Evolutionary conservation across 2,888 invertebrate genomes (phyloP), one percentile per base, ranked within the genome.

Genomic region (Diaprepes abbreviatus): DNA sequence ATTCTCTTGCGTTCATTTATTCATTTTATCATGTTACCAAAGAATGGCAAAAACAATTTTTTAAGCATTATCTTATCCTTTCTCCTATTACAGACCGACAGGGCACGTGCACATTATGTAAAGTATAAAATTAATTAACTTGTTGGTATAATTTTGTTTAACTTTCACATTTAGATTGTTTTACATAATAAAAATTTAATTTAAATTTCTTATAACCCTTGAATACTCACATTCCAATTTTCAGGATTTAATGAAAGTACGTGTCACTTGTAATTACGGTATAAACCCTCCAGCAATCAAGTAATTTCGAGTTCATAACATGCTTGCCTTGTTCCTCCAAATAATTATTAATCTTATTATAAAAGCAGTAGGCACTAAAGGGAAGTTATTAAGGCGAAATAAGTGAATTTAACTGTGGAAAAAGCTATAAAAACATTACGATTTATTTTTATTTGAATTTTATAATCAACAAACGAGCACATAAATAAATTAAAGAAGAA

Each of bases 271-370:
- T 43, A 43, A 43, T 43, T 43, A 43, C 19, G 12, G 43, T 17
- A 7, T 19, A 7, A 43, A 43, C 43, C 43, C 43, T 43, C 19
- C 7, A 19, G 43, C 43, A 43, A 43, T 43, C 43, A 43, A 43
- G 43, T 43, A 43, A 43, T 43, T 43, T 10, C 17, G 43, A 43
- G 43, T 43, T 43, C 43, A 43, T 43, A 43, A 43, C 43, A 43
- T 43, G 43, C 19, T 19, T 43, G 19, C 19, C 43, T 43, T 43
- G 43, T 43, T 43, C 43, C 43, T 43, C 17, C 43, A 19, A 43
- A 43, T 43, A 43, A 43, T 43, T 43, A 43, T 43, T 43, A 43
- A 43, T 43, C 43, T 19, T 43, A 43, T 43, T 43, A 43, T 43
- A 43, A 19, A 43, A 43, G 43, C 43, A 43, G 40, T 40, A 40